These are phyloP conservation scores for Selenia dentaria DNA, from an alignment of 2,888 invertebrate genomes.

Conservation along the genomic window DNA sequence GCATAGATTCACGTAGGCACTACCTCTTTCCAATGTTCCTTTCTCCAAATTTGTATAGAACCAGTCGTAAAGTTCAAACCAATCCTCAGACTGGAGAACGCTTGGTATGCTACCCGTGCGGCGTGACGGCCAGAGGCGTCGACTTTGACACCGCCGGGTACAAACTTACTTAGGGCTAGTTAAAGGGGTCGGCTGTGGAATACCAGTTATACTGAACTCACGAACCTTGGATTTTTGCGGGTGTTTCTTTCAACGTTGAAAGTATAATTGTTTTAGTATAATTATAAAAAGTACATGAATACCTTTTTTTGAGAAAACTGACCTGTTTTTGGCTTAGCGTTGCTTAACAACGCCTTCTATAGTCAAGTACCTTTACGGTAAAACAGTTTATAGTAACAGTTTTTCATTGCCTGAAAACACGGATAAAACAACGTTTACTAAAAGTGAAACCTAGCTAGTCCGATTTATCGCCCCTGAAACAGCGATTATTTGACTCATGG, in stretches of 20 bases:
- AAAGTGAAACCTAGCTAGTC: no score
- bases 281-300: no score
- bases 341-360: no score
- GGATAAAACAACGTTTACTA: no score
- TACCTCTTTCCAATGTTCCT: background rate
- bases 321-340: no score
- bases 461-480: no score
- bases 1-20: no score
- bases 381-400: no score
- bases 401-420: no score
- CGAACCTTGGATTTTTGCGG: background rate
- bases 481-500: no score
- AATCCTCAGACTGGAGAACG: constrained; percentile 2
- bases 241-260: background rate
- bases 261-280: background rate
- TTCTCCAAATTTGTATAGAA: background rate
- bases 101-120: constrained; percentile 35
- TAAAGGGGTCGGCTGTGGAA: constrained; percentile 31
- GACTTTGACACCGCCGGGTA: constrained; percentile 27
- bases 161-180: constrained; percentile 41
- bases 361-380: no score
- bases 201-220: constrained; percentile 15
- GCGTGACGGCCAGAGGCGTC: constrained; percentile 21
- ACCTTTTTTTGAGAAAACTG: no score
- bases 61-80: background rate